phyloP scores from a whole-genome alignment of 2,888 invertebrate species.

The Drosophila merina region DNA sequence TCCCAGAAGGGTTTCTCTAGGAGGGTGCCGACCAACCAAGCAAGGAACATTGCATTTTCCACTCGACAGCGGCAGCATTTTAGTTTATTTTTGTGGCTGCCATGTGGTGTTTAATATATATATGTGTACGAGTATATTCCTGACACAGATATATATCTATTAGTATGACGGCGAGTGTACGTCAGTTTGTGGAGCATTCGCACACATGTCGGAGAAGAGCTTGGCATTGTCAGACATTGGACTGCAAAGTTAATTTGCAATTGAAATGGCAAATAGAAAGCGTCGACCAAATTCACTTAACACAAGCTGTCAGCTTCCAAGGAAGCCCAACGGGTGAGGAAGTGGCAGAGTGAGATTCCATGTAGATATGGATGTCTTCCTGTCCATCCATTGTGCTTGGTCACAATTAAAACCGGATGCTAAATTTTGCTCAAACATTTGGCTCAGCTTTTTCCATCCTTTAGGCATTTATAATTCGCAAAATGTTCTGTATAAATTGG shows the following conservation, averaged over 20 bases:
- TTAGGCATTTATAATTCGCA: conserved; percentile 44
- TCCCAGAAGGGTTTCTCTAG: not conserved
- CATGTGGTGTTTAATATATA: conserved; percentile 40
- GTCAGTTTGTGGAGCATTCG: conserved; percentile 16
- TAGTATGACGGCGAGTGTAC: conserved; percentile 11
- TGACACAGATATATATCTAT: not conserved
- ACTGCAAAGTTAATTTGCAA: conserved; percentile 67
- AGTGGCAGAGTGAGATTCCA: not conserved
- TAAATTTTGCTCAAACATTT: conserved; percentile 19
- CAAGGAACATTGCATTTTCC: conserved; percentile 44
- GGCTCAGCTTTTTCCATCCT: conserved; percentile 22
- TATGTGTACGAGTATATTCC: conserved; percentile 1
- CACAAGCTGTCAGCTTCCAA: conserved; percentile 31
- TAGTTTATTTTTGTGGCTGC: conserved; percentile 62
- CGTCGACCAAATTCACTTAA: conserved; percentile 43
- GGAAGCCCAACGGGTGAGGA: not conserved
- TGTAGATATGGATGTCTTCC: conserved; percentile 23
- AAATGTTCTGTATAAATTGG: conserved; percentile 49
- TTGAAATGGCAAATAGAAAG: conserved; percentile 63
- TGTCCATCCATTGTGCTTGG: conserved; percentile 32
- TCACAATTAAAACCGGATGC: conserved; percentile 52
- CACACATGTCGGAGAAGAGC: conserved; percentile 22
- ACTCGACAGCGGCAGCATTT: conserved; percentile 54
- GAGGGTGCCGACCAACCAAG: conserved; percentile 8
- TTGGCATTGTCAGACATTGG: conserved; percentile 43